Evolutionary conservation across 2,113 vertebrate species (phyloP).

Genomic region (Oncorhynchus gorbuscha): DNA sequence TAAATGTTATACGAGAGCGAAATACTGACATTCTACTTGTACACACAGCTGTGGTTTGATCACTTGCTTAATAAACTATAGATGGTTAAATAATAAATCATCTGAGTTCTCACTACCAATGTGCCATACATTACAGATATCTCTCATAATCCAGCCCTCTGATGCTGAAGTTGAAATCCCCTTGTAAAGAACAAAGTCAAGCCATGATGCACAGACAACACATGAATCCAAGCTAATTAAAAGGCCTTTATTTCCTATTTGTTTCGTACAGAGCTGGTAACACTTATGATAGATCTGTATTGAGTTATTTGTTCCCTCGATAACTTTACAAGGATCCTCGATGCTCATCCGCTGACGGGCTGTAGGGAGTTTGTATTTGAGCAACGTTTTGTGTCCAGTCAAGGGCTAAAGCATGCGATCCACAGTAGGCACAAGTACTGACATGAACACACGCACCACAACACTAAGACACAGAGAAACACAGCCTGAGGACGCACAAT

Average conservation of each 20-base stretch:
- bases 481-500: conserved; percentile 67
- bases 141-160: background rate
- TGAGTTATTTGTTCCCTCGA: conserved; percentile 81
- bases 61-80: conserved; percentile 50
- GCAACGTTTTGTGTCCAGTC: conserved; percentile 77
- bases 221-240: conserved; percentile 67
- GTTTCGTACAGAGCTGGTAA: conserved; percentile 80
- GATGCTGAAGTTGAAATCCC: background rate
- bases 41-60: conserved; percentile 27
- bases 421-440: conserved; percentile 81
- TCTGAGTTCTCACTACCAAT: background rate
- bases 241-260: conserved; percentile 83
- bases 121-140: background rate
- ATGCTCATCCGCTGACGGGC: conserved; percentile 73
- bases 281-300: conserved; percentile 79
- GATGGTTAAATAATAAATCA: conserved; percentile 3
- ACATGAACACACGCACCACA: conserved; percentile 78
- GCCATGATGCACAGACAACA: background rate
- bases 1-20: conserved; percentile 1
- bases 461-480: conserved; percentile 74
- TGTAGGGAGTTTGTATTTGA: conserved; percentile 67
- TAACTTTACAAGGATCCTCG: conserved; percentile 74
- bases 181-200: background rate
- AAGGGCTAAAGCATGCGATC: conserved; percentile 82
- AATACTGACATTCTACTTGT: background rate